phyloP scores from a whole-genome alignment of 2,797 vertebrate genomes.

The Ictinia mississippiensis region DNA sequence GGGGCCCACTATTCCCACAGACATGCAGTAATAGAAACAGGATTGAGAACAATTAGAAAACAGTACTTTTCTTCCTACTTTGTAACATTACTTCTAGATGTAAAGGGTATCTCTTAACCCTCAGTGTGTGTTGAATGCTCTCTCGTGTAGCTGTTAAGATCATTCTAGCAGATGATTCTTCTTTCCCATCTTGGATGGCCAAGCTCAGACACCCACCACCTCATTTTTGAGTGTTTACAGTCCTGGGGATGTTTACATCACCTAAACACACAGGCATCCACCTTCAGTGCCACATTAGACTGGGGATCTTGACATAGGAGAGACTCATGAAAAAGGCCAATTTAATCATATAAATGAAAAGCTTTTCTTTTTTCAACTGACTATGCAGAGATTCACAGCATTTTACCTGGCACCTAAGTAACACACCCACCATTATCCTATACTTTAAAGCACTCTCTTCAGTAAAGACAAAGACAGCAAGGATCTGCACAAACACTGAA shows the following conservation, averaged over 20 bases:
- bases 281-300: not conserved
- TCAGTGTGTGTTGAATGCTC: not conserved
- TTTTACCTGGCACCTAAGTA: not conserved
- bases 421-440: not conserved
- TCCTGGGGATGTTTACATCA: not conserved
- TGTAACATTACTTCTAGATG: not conserved
- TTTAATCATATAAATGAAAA: not conserved
- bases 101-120: not conserved
- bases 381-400: not conserved
- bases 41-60: not conserved
- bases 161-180: not conserved
- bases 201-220: not conserved
- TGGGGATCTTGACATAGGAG: not conserved
- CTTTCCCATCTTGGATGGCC: not conserved
- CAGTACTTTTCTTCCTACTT: not conserved
- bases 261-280: not conserved
- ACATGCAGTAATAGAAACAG: not conserved
- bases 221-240: not conserved
- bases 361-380: not conserved
- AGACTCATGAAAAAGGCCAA: not conserved
- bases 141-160: not conserved
- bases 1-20: not conserved
- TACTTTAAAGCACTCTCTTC: not conserved
- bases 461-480: not conserved
- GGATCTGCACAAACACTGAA: not conserved